Percentiles rank a stretch among this genome's conserved stretches.
These are phyloP conservation scores for Berghia stephanieae DNA, from an alignment of 1,140 invertebrate species.

Conservation along the genomic window DNA sequence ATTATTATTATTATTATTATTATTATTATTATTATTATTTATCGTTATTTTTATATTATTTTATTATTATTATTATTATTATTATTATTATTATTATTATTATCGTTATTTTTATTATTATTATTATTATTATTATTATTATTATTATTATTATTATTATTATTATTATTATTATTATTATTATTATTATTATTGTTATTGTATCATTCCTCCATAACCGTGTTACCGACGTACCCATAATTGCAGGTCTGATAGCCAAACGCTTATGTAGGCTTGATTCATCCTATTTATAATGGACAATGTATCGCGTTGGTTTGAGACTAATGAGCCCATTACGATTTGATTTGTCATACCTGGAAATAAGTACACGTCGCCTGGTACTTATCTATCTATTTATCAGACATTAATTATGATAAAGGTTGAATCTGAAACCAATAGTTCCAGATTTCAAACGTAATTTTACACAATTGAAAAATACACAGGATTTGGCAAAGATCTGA, in stretches of 20 bases:
- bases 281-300: neutral
- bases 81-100: neutral
- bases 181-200: neutral
- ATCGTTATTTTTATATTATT: too few species aligned
- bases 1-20: too few species aligned
- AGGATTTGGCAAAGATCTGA: too few species aligned
- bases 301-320: neutral
- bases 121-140: neutral
- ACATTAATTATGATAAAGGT: too few species aligned
- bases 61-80: neutral
- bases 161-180: neutral
- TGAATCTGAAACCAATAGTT: too few species aligned
- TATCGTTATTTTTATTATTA: neutral
- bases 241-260: neutral
- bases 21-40: too few species aligned
- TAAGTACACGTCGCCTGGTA: conserved; percentile 17
- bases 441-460: too few species aligned
- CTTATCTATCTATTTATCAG: too few species aligned
- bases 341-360: neutral
- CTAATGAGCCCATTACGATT: neutral
- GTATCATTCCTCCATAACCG: too few species aligned
- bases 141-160: neutral
- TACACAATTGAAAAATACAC: too few species aligned
- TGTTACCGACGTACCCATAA: neutral
- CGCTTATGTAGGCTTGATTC: neutral